Base-by-base conservation (phyloP, 2,888 invertebrate species). In the Tetanocera ferruginea region DNA sequence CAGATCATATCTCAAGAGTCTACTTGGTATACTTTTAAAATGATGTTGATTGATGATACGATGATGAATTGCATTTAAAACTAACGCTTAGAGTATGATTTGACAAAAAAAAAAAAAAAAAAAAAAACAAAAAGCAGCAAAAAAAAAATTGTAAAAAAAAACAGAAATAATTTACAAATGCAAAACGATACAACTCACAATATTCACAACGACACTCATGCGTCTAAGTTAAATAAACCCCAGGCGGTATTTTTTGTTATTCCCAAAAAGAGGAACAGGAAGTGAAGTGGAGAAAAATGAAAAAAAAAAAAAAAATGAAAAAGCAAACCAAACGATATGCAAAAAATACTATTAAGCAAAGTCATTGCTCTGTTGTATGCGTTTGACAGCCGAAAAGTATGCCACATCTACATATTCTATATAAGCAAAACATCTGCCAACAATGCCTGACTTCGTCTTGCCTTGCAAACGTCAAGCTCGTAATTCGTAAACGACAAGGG, bases 331-430 rank as follows among this genome's bases (percentile, higher is more conserved):
- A 67, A 62, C n/a, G 55, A 23, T 25, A 60, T 19, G 19, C 25
- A 19, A 60, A 60, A 67, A 37, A 43, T 23, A 67, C 67, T 67
- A 67, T 67, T 67, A 67, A 37, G 67, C 28, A 67, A 71, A 72
- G 60, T 60, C 72, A 19, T 51, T 19, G 66, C 37, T 14, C 49
- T 49, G 51, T 19, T 71, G 17, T 55, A n/a, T 34, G 55, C 34
- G 73, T 25, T 62, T 60, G 73, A 62, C 60, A 60, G 62, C 73
- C 62, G 37, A 49, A 73, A 73, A 73, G 62, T 73, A 49, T 73
- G 73, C 73, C 73, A 49, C 73, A 73, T 73, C 73, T 73, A 49
- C 62, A 71, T 49, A 28, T 25, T 43, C 49, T 25, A 28, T 25
- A 28, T 51, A 57, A 34, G 67, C 72, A 43, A 43, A 11, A n/a